Conservation (phyloP, 2,113 vertebrate species). For the Gymnorhina tibicen region DNA sequence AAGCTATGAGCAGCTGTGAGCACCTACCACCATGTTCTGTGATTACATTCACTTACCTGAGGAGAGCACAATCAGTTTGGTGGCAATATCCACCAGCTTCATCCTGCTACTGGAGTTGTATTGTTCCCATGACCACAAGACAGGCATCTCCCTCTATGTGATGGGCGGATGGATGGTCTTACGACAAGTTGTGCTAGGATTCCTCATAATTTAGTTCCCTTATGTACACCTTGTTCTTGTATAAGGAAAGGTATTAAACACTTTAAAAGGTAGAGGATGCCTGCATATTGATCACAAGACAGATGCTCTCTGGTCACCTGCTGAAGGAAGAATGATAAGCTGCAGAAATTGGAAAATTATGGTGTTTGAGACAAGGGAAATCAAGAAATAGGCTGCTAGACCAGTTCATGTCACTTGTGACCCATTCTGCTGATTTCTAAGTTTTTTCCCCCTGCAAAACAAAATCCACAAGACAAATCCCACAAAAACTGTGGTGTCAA, state of each 20-base stretch:
- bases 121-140: accelerated
- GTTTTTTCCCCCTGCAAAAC: background rate
- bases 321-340: background rate
- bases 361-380: background rate
- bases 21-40: background rate
- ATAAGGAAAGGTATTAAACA: background rate
- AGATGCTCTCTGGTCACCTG: background rate
- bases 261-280: background rate
- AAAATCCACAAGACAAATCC: background rate
- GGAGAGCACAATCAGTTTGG: background rate
- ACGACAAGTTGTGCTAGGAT: background rate
- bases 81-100: background rate
- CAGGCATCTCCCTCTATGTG: background rate
- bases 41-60: background rate
- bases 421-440: background rate
- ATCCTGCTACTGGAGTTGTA: background rate
- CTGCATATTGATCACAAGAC: background rate
- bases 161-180: background rate
- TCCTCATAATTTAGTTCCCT: background rate
- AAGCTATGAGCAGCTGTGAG: background rate
- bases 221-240: background rate
- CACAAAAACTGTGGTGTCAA: background rate
- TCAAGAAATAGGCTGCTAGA: background rate
- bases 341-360: background rate
- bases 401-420: background rate